These are phyloP conservation scores for Drosophila lacicola DNA, from an alignment of 2,888 invertebrate genomes.

Conservation along the genomic window DNA sequence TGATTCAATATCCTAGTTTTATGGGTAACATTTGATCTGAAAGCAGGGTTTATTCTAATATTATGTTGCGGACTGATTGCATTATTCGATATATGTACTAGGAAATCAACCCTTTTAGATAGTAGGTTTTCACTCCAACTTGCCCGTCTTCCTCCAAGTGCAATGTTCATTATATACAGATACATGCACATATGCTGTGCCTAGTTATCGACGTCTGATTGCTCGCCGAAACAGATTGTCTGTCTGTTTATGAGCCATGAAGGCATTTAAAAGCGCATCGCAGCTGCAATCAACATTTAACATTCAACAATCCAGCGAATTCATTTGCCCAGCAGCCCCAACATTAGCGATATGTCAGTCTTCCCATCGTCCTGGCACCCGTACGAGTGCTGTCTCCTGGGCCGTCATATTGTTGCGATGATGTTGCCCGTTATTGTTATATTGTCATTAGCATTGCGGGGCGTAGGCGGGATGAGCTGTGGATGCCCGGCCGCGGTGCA, in stretches of 20 bases:
- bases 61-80: neutral
- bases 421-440: conserved; percentile 70
- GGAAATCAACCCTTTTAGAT: neutral
- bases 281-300: conserved; percentile 66
- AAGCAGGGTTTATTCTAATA: too few species aligned
- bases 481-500: conserved; percentile 45
- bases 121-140: neutral
- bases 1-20: too few species aligned
- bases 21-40: too few species aligned
- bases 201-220: conserved; percentile 49
- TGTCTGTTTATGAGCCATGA: conserved; percentile 70
- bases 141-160: neutral
- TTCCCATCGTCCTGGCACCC: conserved; percentile 4
- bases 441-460: conserved; percentile 65
- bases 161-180: conserved; percentile 32
- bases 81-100: neutral
- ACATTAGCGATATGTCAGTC: conserved; percentile 66
- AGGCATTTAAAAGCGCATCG: conserved; percentile 71
- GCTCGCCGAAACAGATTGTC: conserved; percentile 30
- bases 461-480: neutral
- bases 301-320: conserved; percentile 31
- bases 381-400: conserved; percentile 19
- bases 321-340: conserved; percentile 13
- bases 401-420: conserved; percentile 69
- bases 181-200: conserved; percentile 8